phyloP scores from a whole-genome alignment of 2,888 invertebrate genomes.

The Ariolimax columbianus region DNA sequence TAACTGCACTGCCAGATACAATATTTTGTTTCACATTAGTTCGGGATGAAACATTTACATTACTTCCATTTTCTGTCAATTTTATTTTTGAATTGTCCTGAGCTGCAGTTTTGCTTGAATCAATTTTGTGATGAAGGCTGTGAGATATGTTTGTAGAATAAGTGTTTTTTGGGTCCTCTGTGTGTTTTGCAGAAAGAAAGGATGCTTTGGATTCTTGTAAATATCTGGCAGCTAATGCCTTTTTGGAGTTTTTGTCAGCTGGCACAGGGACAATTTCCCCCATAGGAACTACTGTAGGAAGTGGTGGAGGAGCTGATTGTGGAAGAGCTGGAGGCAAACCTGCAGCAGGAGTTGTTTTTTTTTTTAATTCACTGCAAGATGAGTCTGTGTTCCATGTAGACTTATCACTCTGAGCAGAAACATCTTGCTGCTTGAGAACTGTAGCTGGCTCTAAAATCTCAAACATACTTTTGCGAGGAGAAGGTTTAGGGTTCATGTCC shows the following conservation, averaged over 20 bases:
- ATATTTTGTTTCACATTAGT: conserved; percentile 6
- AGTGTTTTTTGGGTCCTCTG: background rate
- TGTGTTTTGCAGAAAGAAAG: background rate
- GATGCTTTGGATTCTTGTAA: conserved; percentile 14
- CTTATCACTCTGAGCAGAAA: conserved; percentile 17
- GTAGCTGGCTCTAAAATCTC: conserved; percentile 1
- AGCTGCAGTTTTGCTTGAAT: background rate
- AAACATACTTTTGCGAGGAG: conserved; percentile 47
- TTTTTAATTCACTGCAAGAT: background rate
- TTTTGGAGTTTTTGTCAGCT: background rate
- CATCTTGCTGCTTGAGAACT: background rate
- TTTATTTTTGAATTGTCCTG: background rate
- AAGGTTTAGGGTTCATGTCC: conserved; percentile 31
- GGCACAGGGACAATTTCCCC: background rate
- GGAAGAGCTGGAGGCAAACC: conserved; percentile 29
- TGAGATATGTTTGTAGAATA: background rate
- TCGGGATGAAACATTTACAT: background rate
- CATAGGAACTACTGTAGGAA: background rate
- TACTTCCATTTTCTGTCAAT: background rate
- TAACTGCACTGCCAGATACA: background rate
- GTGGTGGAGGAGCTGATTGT: conserved; percentile 29
- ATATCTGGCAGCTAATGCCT: background rate
- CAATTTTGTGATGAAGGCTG: background rate
- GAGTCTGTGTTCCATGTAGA: background rate
- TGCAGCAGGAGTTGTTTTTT: conserved; percentile 19